phyloP scores from a whole-genome alignment of 1,140 invertebrate genomes.

The Polyergus mexicanus region DNA sequence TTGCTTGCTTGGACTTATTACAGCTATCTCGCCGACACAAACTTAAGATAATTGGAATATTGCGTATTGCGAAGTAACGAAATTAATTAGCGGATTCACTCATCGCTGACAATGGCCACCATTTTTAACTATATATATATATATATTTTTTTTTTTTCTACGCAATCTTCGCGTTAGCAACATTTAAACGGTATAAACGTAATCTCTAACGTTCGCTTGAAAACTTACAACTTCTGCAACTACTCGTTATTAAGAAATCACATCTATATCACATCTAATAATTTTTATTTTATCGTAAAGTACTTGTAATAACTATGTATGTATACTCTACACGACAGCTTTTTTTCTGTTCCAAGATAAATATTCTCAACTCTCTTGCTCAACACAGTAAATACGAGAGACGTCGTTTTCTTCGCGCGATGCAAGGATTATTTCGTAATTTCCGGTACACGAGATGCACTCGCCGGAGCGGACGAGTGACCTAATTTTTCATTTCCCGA shows the following conservation, averaged over 20 bases:
- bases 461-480: slow-evolving; percentile 38
- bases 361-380: slow-evolving; percentile 8
- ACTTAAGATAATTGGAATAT: slow-evolving; percentile 40
- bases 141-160: background rate
- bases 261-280: background rate
- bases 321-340: background rate
- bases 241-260: slow-evolving; percentile 1
- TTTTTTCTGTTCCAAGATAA: slow-evolving; percentile 14
- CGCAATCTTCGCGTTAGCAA: background rate
- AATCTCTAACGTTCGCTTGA: background rate
- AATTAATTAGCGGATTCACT: slow-evolving; percentile 17
- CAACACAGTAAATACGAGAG: slow-evolving; percentile 42
- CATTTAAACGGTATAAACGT: slow-evolving; percentile 1
- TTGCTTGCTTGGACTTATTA: slow-evolving; percentile 12
- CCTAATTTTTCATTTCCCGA: slow-evolving; percentile 59
- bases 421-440: slow-evolving; percentile 66
- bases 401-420: slow-evolving; percentile 13
- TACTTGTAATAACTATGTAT: background rate
- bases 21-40: background rate
- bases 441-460: slow-evolving; percentile 56
- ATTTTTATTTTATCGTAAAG: background rate
- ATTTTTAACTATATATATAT: background rate
- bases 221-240: background rate
- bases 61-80: background rate
- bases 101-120: background rate